Conservation (phyloP, 1,140 invertebrate genomes). For the Eurosta solidaginis region DNA sequence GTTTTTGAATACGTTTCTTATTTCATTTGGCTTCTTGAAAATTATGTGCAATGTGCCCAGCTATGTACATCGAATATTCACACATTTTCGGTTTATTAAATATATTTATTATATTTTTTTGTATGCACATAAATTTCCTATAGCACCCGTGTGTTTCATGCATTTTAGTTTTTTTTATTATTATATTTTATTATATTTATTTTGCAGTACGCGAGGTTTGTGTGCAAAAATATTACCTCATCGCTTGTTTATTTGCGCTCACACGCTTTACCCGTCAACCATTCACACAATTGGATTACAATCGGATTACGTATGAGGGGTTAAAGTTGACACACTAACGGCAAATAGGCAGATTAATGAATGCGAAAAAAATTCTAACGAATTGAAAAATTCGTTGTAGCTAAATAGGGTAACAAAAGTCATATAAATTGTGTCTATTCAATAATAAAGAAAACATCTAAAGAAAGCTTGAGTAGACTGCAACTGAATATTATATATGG, state of each 20-base stretch:
- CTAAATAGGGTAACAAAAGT: not conserved
- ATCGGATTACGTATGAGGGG: conserved; percentile 17
- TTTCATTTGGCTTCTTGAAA: too few species aligned
- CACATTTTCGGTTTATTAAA: too few species aligned
- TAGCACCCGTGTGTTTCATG: not conserved
- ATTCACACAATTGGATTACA: conserved; percentile 26
- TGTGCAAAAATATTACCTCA: conserved; percentile 25
- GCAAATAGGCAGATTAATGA: conserved; percentile 10
- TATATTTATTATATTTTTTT: not conserved
- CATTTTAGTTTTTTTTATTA: not conserved
- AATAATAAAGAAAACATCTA: too few species aligned
- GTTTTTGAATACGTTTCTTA: too few species aligned
- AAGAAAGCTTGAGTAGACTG: too few species aligned
- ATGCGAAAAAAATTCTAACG: conserved; percentile 3
- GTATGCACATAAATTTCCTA: not conserved
- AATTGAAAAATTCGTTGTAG: conserved; percentile 18
- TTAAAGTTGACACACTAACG: conserved; percentile 18
- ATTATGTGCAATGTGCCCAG: too few species aligned
- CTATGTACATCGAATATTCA: too few species aligned
- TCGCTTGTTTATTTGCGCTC: not conserved
- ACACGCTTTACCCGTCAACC: not conserved
- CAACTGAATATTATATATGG: too few species aligned
- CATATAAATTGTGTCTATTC: not conserved
- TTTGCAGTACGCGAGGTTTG: not conserved
- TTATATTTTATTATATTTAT: conserved; percentile 14